Conservation (phyloP, 1,140 invertebrate species). For the Leptinotarsa lineolata region DNA sequence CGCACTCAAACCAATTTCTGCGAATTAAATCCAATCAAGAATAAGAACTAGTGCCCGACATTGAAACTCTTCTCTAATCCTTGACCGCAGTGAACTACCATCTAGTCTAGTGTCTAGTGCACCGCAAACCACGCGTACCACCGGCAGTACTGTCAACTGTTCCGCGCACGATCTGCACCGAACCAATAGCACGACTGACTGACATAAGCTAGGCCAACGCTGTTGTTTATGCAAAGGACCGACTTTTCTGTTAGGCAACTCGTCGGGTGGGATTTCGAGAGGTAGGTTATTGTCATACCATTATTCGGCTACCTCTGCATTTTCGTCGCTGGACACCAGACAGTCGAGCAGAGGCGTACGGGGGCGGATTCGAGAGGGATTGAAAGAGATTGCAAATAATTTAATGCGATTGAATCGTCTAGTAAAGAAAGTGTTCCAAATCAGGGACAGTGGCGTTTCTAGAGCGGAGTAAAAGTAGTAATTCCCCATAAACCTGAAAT, state of each 20-base stretch:
- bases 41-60: too few relatives aligned
- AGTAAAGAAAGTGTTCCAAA: too few relatives aligned
- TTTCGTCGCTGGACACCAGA: neutral
- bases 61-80: neutral
- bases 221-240: neutral
- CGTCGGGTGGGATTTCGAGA: neutral
- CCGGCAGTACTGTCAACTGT: neutral
- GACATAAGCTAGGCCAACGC: neutral
- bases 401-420: neutral
- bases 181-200: neutral
- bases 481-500: too few relatives aligned
- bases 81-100: constrained; percentile 1
- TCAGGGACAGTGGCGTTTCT: too few relatives aligned
- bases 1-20: too few relatives aligned
- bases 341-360: neutral
- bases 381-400: neutral
- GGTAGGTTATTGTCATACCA: constrained; percentile 8
- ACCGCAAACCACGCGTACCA: neutral
- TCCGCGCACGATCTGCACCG: neutral
- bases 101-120: neutral
- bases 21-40: too few relatives aligned
- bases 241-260: neutral
- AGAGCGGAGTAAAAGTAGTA: too few relatives aligned
- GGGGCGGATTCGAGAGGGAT: neutral
- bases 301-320: neutral